Percentiles rank a stretch among this genome's conserved stretches.
phyloP scores from a whole-genome alignment of 2,888 invertebrate genomes.

The Apoda limacodes region DNA sequence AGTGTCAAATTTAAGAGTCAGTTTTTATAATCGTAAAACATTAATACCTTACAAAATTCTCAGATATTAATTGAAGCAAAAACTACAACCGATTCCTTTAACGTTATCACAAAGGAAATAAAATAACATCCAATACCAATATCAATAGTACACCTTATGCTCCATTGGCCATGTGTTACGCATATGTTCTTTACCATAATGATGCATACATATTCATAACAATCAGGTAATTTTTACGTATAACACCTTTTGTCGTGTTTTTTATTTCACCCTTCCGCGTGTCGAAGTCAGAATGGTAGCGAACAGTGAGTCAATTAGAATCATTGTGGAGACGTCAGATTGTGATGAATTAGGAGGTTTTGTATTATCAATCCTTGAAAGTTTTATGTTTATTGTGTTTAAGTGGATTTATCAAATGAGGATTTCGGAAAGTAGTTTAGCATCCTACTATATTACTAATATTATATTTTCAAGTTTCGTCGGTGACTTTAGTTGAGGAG shows the following conservation, averaged over 20 bases:
- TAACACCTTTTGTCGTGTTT: conserved; percentile 45
- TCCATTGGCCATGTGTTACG: conserved; percentile 51
- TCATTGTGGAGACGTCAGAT: conserved; percentile 24
- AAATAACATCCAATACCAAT: conserved; percentile 30
- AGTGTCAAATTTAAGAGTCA: too few species aligned
- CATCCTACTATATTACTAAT: too few species aligned
- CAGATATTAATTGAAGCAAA: conserved; percentile 32
- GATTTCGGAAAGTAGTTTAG: too few species aligned
- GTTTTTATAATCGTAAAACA: too few species aligned
- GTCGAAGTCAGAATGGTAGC: conserved; percentile 39
- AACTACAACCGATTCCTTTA: conserved; percentile 33
- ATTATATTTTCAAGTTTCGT: too few species aligned
- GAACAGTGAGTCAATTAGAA: conserved; percentile 43
- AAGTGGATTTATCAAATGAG: too few species aligned
- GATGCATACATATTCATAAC: conserved; percentile 44
- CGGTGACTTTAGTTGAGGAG: too few species aligned
- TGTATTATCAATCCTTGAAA: too few species aligned
- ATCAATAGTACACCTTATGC: conserved; percentile 44
- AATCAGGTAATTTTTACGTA: conserved; percentile 45
- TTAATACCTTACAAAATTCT: too few species aligned
- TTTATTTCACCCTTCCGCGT: conserved; percentile 42
- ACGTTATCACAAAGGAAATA: conserved; percentile 31
- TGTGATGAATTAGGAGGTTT: background rate
- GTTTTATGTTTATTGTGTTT: too few species aligned
- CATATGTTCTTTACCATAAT: conserved; percentile 45